phyloP scores from a whole-genome alignment of 2,113 vertebrate genomes.

The Podarcis muralis region DNA sequence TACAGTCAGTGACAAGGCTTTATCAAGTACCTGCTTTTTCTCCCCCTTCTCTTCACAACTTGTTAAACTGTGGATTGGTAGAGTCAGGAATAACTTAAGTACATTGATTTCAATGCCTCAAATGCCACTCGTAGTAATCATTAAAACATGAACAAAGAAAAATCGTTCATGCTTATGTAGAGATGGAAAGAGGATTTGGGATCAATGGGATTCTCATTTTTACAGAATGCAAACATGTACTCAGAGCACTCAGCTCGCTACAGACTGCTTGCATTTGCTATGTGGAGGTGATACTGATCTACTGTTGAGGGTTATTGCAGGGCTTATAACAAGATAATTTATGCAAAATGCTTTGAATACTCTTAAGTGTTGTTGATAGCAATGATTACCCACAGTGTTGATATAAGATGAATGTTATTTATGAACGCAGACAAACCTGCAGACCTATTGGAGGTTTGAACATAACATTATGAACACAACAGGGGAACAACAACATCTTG shows the following conservation, averaged over 20 bases:
- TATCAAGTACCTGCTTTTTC: neutral
- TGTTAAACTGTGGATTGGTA: neutral
- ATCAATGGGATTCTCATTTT: neutral
- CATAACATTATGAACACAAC: neutral
- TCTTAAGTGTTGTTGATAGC: neutral
- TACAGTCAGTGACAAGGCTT: neutral
- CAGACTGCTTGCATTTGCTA: neutral
- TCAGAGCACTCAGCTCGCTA: neutral
- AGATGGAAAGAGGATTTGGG: neutral
- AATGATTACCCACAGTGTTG: neutral
- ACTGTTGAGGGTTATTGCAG: neutral
- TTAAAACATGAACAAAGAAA: constrained; percentile 24
- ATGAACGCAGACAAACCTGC: neutral
- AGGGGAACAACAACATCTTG: neutral
- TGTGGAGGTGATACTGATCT: neutral
- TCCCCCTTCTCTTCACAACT: neutral
- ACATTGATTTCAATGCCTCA: no score
- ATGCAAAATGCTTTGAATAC: neutral
- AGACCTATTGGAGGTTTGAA: neutral
- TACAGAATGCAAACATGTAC: neutral
- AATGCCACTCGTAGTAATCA: neutral
- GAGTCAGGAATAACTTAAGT: neutral
- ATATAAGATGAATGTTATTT: neutral
- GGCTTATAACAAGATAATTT: neutral
- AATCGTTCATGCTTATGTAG: neutral